A percentile compares a stretch with the other conserved stretches of the same genome.
These are phyloP conservation scores for Crenuchus spilurus DNA, from an alignment of 2,797 vertebrate genomes.

Conservation along the genomic window DNA sequence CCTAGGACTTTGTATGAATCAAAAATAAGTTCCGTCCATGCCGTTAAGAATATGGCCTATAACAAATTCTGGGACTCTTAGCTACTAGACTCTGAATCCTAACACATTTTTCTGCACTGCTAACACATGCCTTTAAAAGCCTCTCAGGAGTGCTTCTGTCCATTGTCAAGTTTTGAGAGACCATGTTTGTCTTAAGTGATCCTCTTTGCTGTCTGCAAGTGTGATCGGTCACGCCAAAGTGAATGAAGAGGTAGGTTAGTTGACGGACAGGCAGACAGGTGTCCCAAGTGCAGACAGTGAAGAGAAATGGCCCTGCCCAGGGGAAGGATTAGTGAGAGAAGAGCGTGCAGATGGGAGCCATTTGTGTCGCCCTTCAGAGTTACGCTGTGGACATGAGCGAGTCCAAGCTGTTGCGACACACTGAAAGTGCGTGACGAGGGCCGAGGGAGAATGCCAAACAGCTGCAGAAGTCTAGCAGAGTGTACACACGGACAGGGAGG, in stretches of 20 bases:
- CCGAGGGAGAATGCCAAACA: conserved; percentile 11
- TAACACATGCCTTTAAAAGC: conserved; percentile 4
- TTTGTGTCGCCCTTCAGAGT: conserved; percentile 18
- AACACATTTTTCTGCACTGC: not conserved
- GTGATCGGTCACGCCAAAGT: conserved; percentile 1
- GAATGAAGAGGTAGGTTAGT: conserved; percentile 6
- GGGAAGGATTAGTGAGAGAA: not conserved
- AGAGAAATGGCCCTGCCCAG: conserved; percentile 28
- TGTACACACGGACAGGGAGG: not conserved
- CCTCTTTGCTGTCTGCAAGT: conserved; percentile 6
- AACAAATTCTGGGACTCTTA: no score
- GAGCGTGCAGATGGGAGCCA: conserved; percentile 14
- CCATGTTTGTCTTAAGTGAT: conserved; percentile 4
- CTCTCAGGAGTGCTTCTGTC: not conserved
- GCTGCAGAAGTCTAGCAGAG: not conserved
- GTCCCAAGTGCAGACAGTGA: conserved; percentile 22
- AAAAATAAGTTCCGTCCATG: not conserved
- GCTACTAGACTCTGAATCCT: no score
- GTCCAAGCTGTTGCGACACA: conserved; percentile 22
- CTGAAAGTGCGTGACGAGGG: conserved; percentile 19
- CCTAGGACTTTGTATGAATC: not conserved
- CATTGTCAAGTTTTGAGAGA: not conserved
- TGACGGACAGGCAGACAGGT: conserved; percentile 46
- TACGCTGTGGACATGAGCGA: not conserved
- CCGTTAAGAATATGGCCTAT: no score